These are phyloP conservation scores for Lacanobia wlatinum DNA, from an alignment of 2,888 invertebrate genomes.

Conservation along the genomic window DNA sequence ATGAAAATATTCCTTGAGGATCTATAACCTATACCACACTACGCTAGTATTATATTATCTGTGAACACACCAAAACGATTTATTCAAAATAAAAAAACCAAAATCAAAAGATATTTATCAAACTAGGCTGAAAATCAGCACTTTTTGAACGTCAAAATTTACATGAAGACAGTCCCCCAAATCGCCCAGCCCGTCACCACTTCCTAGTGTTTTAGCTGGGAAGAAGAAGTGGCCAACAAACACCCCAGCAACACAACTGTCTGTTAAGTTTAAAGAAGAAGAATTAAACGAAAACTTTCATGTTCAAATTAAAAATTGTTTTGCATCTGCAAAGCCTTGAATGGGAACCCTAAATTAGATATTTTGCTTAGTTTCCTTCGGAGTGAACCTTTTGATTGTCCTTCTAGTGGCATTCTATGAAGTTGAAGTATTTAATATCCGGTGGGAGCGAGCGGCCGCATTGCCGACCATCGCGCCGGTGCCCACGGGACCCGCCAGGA, in stretches of 20 bases:
- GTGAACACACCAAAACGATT: background rate
- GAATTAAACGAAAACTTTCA: background rate
- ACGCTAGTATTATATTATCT: too few relatives aligned
- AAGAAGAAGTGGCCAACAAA: too few relatives aligned
- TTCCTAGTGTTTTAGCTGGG: too few relatives aligned
- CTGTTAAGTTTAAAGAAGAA: too few relatives aligned
- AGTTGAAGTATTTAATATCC: conserved; percentile 60
- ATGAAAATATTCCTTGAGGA: background rate
- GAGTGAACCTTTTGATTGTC: conserved; percentile 33
- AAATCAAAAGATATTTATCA: too few relatives aligned
- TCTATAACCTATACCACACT: background rate
- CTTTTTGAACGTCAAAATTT: too few relatives aligned
- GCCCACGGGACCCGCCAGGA: conserved; percentile 34
- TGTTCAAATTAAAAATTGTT: background rate
- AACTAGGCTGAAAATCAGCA: too few relatives aligned
- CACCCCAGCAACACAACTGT: too few relatives aligned
- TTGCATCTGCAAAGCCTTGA: background rate
- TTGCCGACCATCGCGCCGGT: conserved; percentile 37
- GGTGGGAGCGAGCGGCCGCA: conserved; percentile 39
- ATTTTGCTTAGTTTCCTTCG: background rate
- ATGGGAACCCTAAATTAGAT: too few relatives aligned
- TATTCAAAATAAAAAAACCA: too few relatives aligned
- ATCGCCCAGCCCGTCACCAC: too few relatives aligned
- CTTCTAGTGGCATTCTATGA: conserved; percentile 3
- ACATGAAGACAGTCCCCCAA: too few relatives aligned